Evolutionary conservation across 2,888 invertebrate species (phyloP), one percentile per base, ranked within the genome.

Genomic region (Limnephilus marmoratus): DNA sequence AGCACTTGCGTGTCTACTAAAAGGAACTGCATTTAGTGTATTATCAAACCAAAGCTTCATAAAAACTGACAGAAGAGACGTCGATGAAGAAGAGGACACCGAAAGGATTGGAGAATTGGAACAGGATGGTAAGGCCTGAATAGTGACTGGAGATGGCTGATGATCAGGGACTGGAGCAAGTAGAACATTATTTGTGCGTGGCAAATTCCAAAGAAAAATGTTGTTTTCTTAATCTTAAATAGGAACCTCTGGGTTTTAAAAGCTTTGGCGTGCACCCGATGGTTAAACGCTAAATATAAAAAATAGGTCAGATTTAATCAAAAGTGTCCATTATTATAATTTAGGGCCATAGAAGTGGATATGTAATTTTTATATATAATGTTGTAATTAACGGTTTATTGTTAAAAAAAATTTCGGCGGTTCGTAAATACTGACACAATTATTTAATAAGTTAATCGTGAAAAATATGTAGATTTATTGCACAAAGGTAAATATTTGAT

Each of bases 381-480:
- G 18, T 53, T 18, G 12, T 53, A 24, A 68, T 18, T 68, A 24
- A 68, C 1, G 5, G 68, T 68, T 68, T n/a, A 15, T 49, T 49
- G 15, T n/a, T 18, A 5, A 53, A 53, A 18, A 18, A 18, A 5
- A 53, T 53, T 53, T 18, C 18, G 53, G 18, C 7, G 18, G 1
- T 68, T 68, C 2, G 18, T 9, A 68, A 68, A 68, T 68, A 7
- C 24, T 68, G 37, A 15, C 34, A 9, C 15, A 24, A 83, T 31
- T 88, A 80, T 34, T 31, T 15, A 34, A 37, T 11, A 34, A 68
- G 88, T 68, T 88, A 81, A 41, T 41, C 68, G 41, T 41, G 31
- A 86, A 49, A 86, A 49, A 24, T n/a, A 86, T 86, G 31, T 86
- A 86, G 86, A 86, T 86, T 86, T 86, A 86, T 86, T 86, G 31